A percentile compares a stretch with the other conserved stretches of the same genome.
Conservation (phyloP, 2,113 vertebrate species). For the Opisthocomus hoazin region DNA sequence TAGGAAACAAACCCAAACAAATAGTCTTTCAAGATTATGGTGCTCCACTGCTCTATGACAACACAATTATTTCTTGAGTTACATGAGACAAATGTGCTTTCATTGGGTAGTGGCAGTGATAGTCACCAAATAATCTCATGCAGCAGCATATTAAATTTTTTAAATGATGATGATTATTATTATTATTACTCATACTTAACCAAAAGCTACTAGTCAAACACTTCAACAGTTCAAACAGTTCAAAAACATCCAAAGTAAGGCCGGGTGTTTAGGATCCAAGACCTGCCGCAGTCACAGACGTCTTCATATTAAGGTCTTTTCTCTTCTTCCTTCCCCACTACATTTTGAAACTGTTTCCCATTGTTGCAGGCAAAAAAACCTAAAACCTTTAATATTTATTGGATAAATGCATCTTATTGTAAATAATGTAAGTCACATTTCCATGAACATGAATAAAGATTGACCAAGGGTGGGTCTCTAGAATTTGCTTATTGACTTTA, state of each 20-base stretch:
- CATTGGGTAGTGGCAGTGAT: neutral
- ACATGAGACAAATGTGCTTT: accelerated
- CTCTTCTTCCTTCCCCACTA: neutral
- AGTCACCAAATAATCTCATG: neutral
- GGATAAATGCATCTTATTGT: neutral
- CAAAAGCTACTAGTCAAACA: neutral
- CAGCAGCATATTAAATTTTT: neutral
- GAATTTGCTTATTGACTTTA: neutral
- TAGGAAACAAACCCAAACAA: neutral
- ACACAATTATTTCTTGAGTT: neutral
- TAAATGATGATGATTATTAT: neutral
- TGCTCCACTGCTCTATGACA: neutral
- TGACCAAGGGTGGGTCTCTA: neutral
- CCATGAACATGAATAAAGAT: neutral
- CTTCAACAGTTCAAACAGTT: neutral
- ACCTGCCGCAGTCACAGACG: neutral
- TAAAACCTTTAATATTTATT: neutral
- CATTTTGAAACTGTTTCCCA: neutral
- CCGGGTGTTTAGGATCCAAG: neutral
- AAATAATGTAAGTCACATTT: neutral
- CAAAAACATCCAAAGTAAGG: neutral
- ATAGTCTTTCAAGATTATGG: neutral
- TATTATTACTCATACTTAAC: neutral
- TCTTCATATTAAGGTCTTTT: neutral
- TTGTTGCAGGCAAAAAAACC: neutral